Percentiles rank a stretch among this genome's conserved stretches.
phyloP scores from a whole-genome alignment of 2,797 vertebrate genomes.

The Premnoplex brunnescens region DNA sequence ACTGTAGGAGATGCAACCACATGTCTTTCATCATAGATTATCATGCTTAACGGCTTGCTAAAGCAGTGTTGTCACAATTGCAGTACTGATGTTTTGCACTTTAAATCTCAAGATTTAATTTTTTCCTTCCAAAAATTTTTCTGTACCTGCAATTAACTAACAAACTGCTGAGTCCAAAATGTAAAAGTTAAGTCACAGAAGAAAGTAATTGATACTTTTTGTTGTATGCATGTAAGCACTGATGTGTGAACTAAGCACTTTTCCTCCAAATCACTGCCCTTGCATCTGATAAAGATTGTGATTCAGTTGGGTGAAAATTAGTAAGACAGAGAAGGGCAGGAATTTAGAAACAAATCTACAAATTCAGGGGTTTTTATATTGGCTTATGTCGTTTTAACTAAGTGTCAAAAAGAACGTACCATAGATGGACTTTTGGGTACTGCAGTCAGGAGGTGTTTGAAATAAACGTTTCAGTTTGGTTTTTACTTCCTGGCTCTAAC shows the following conservation, averaged over 20 bases:
- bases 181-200: background rate
- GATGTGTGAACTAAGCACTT: background rate
- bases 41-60: background rate
- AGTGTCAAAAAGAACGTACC: background rate
- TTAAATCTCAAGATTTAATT: background rate
- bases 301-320: background rate
- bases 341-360: background rate
- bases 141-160: background rate
- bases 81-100: background rate
- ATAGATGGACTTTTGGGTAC: background rate
- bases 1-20: background rate
- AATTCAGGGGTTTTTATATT: background rate
- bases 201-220: background rate
- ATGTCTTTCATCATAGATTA: background rate
- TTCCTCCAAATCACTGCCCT: background rate
- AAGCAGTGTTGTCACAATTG: background rate
- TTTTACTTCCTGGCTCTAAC: background rate
- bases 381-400: background rate
- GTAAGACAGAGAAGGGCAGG: background rate
- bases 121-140: background rate
- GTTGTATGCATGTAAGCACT: background rate
- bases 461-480: background rate
- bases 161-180: background rate
- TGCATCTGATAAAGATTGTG: background rate
- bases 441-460: background rate